Base-by-base conservation (phyloP, 2,888 invertebrate genomes). In the Dione juno region DNA sequence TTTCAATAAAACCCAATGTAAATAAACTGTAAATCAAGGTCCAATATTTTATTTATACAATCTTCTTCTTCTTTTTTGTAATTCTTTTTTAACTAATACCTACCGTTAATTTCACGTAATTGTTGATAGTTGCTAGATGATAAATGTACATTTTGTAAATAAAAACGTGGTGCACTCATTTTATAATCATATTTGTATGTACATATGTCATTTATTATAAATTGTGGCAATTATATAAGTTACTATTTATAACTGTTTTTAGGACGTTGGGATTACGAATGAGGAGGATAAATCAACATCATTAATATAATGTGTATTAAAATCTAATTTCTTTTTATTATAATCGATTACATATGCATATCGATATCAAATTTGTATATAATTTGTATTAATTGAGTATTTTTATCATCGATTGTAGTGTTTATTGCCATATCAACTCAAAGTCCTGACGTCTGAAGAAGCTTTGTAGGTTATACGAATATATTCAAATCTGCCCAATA, bases 121-220 rank as follows among this genome's bases (percentile, higher is more conserved):
- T 91, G 91, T 91, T 92, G 87, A 88, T 89, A 89, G 78, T 85
- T 88, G 86, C 88, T 90, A 91, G 89, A 73, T 67, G 48, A 78
- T 86, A 86, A 80, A 80, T 93, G 92, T 92, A 92, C 76, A 92
- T 88, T 83, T 81, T 93, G 92, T 93, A 92, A 84, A 92, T 91
- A 91, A 70, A 85, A 82, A 79, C 76, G 87, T 88, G 90, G 90
- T 90, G 92, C 92, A 91, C 92, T 82, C 80, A 84, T 74, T 84
- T 82, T 87, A 83, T 79, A 80, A 28, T 86, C 83, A 81, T 80
- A 77, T 85, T 81, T 85, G 84, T 71, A 74, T 70, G 77, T 77
- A 75, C 67, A 57, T 57, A 57, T 16, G 70, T 76, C 73, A 72
- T 72, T 69, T 48, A 70, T 67, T 66, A 66, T 48, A 64, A 72